Base-by-base conservation (phyloP, 2,113 vertebrate species). In the Elachura formosa region DNA sequence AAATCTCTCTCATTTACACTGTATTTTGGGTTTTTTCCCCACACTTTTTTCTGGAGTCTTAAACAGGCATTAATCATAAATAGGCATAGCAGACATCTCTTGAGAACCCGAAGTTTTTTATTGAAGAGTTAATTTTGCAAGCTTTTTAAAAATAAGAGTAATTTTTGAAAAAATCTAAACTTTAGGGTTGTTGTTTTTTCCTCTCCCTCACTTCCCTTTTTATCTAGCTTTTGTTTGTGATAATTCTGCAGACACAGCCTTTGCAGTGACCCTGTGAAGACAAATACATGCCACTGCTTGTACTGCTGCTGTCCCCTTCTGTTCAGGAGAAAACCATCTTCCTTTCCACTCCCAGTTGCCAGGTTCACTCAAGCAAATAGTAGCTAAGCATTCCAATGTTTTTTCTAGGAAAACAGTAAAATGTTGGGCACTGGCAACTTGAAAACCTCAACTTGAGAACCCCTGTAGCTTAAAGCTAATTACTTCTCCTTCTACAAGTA, bases 261-360 rank as follows among this genome's bases (percentile, higher is more conserved):
- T 75, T 81, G 26, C 34, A 55, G 52, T 59, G 73, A 64, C 77
- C 52, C 61, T 85, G 25, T 43, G 48, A 48, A 87, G 69, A 67
- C 1, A 62, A 59, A n/a, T 84, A 52, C 14, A 6, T 66, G 48
- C 38, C 31, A 6, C 62, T 94, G 67, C 71, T 93, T 89, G 71
- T 89, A 36, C 49, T 87, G 55, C 63, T 91, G 58, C 91, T 94
- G 84, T 92, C 84, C 77, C 59, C 75, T 95, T 96, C 93, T 89
- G 63, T 94, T 95, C 59, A 54, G 69, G 83, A 79, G 38, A 52
- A 91, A 93, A 62, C 77, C 17, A 20, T 77, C 59, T 62, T 72
- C 58, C n/a, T 85, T 94, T 82, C 79, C 17, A 10, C 20, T 83
- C 45, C 33, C 36, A 23, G 9, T 61, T 41, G 5, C 79, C 58